phyloP scores from a whole-genome alignment of 53 echinoderm and acorn worm species.

The Echinometra lucunter region DNA sequence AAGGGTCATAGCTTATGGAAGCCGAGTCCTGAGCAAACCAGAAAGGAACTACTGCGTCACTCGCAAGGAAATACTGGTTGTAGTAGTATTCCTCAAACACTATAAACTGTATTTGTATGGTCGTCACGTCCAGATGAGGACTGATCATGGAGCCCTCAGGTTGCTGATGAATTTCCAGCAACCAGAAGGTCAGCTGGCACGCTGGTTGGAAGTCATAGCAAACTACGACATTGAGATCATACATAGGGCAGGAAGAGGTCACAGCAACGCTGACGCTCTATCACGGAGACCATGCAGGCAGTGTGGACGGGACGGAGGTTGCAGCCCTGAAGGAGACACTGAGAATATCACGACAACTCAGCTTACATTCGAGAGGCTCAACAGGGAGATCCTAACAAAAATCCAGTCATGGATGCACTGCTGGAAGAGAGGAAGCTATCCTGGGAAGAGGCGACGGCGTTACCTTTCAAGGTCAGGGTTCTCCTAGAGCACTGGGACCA shows the following conservation, averaged over 20 bases:
- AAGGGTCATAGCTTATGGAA: conserved; percentile 72
- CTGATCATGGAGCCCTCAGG: conserved; percentile 41
- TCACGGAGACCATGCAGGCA: no score
- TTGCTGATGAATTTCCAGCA: conserved; percentile 13
- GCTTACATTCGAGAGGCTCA: no score
- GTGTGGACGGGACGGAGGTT: no score
- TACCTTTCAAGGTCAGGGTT: conserved; percentile 45
- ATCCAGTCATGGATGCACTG: background rate
- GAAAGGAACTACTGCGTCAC: background rate
- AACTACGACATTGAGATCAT: background rate
- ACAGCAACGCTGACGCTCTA: background rate
- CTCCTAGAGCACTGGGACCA: conserved; percentile 78
- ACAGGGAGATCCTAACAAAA: no score
- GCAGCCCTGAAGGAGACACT: no score
- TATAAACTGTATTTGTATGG: conserved; percentile 37
- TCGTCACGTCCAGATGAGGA: background rate
- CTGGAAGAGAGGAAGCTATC: no score
- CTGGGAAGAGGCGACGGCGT: conserved; percentile 9
- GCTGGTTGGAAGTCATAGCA: conserved; percentile 42
- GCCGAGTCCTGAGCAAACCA: conserved; percentile 57
- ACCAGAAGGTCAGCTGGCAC: conserved; percentile 36
- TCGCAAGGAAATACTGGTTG: background rate
- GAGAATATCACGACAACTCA: no score
- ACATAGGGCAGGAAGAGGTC: background rate
- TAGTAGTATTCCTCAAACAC: background rate